Evolutionary conservation across 2,888 invertebrate species (phyloP).

Genomic region (Eurois occulta): DNA sequence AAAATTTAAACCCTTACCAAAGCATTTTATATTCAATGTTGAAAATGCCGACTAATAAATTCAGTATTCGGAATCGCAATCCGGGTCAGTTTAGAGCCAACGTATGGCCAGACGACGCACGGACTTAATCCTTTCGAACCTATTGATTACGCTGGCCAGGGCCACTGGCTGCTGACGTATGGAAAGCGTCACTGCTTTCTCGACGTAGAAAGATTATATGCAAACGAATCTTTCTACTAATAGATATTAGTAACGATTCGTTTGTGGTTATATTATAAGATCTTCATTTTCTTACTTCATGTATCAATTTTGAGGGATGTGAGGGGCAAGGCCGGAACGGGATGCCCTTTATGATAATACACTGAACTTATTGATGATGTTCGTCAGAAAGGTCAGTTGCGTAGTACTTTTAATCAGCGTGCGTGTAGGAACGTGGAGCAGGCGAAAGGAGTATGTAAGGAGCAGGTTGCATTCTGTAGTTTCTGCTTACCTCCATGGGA

Average conservation of each 20-base stretch:
- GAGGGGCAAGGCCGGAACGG: not conserved
- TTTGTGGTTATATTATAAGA: not conserved
- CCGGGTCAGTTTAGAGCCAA: conserved; percentile 19
- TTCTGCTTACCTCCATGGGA: not conserved
- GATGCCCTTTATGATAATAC: not conserved
- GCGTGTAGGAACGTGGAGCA: not conserved
- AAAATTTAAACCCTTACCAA: not conserved
- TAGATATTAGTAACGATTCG: not conserved
- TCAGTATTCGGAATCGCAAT: conserved; percentile 21
- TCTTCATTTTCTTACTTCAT: conserved; percentile 1
- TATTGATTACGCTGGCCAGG: conserved; percentile 45
- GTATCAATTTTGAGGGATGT: not conserved
- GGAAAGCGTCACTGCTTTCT: conserved; percentile 45
- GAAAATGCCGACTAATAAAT: conserved; percentile 22
- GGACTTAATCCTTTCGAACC: conserved; percentile 50
- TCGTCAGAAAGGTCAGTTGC: not conserved
- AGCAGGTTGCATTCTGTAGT: not conserved
- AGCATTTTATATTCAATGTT: not conserved
- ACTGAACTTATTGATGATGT: not conserved
- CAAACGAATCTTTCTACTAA: not conserved
- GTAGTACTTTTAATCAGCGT: not conserved
- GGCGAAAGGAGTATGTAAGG: not conserved
- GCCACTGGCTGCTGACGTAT: conserved; percentile 38
- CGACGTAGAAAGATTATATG: conserved; percentile 17
- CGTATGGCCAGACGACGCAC: conserved; percentile 23